Evolutionary conservation across 2,113 vertebrate species (phyloP).

Genomic region (Heteronetta atricapilla): DNA sequence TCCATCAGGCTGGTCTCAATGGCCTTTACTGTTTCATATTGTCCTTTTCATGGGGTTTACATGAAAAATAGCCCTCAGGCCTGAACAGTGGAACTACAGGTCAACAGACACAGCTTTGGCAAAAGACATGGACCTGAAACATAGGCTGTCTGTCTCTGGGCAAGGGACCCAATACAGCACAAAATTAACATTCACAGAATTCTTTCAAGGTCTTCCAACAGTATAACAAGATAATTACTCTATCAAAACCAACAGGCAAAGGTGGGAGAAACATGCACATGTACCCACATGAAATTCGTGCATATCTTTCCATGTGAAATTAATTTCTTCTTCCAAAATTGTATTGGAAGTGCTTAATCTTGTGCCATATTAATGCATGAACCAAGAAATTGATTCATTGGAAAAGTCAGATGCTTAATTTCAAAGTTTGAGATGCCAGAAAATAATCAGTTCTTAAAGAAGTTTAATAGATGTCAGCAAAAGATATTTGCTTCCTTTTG

Average conservation of each 20-base stretch:
- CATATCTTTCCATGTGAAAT: not conserved
- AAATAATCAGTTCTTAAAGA: constrained; percentile 49
- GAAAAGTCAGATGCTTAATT: constrained; percentile 23
- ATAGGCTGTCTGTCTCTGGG: not conserved
- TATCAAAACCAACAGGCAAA: not conserved
- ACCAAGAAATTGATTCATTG: constrained; percentile 38
- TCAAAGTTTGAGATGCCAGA: constrained; percentile 6
- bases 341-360: not conserved
- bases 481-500: constrained; percentile 49
- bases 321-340: not conserved
- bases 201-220: not conserved
- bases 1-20: not conserved
- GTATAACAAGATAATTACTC: not conserved
- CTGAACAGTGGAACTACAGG: not conserved
- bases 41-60: not conserved
- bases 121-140: not conserved
- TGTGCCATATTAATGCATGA: not conserved
- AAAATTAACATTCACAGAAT: not conserved
- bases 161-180: not conserved
- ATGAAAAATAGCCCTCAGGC: not conserved
- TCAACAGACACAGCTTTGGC: not conserved
- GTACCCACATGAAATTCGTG: not conserved
- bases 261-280: not conserved
- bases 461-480: constrained; percentile 44
- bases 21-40: not conserved